Conservation (phyloP, 2,888 invertebrate species). For the Gymnosoma rotundatum region DNA sequence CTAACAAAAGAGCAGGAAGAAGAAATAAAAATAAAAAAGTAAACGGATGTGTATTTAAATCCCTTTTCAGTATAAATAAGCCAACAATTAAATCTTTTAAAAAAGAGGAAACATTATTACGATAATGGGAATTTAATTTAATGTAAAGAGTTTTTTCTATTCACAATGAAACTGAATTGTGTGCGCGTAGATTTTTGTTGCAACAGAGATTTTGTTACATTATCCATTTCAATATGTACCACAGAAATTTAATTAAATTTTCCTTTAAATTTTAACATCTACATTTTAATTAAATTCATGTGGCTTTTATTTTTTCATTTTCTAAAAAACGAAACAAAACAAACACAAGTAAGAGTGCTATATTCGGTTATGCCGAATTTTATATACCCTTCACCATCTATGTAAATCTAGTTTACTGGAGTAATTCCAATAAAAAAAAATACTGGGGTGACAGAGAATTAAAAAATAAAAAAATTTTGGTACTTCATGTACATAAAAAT, state of each 20-base stretch:
- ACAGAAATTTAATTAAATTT: constrained; percentile 56
- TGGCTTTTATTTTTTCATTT: too few species aligned
- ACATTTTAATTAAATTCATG: constrained; percentile 3
- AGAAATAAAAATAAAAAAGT: not conserved
- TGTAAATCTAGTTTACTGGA: too few species aligned
- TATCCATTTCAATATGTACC: constrained; percentile 5
- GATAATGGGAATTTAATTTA: constrained; percentile 56
- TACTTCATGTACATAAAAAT: too few species aligned
- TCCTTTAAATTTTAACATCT: constrained; percentile 26
- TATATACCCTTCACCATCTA: too few species aligned
- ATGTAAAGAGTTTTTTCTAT: not conserved
- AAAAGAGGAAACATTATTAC: constrained; percentile 15
- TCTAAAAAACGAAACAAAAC: too few species aligned
- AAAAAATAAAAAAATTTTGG: too few species aligned
- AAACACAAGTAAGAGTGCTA: too few species aligned
- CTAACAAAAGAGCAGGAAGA: not conserved
- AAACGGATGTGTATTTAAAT: constrained; percentile 37
- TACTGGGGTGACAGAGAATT: too few species aligned
- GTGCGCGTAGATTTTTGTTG: constrained; percentile 5
- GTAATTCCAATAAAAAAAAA: too few species aligned
- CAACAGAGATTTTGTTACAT: constrained; percentile 1
- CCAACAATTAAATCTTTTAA: constrained; percentile 48
- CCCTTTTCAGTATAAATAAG: constrained; percentile 53
- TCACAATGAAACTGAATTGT: not conserved
- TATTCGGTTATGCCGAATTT: too few species aligned